Evolutionary conservation across 2,888 invertebrate species (phyloP).

Genomic region (Brachyptera putata): DNA sequence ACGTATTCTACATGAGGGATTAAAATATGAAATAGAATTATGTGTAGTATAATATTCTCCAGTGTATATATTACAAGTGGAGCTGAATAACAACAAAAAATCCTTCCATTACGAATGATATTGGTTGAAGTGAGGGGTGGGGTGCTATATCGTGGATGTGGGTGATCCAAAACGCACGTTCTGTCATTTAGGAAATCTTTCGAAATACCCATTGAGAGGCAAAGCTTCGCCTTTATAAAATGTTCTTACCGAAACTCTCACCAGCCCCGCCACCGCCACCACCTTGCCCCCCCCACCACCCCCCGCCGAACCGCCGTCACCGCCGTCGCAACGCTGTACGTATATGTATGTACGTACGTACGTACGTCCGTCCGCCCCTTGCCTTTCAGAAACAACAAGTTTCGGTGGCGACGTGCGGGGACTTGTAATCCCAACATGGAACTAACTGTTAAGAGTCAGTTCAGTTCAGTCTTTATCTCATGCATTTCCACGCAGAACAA

Average conservation of each 20-base stretch:
- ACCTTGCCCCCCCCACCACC: neutral
- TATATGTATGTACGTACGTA: no score
- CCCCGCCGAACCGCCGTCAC: neutral
- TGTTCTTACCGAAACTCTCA: neutral
- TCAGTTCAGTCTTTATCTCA: slow-evolving; percentile 16
- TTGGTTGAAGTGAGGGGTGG: no score
- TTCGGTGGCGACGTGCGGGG: slow-evolving; percentile 15
- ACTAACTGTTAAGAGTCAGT: slow-evolving; percentile 19
- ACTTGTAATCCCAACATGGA: slow-evolving; percentile 20
- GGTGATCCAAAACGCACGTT: slow-evolving; percentile 4
- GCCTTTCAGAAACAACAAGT: slow-evolving; percentile 19
- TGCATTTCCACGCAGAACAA: slow-evolving; percentile 10
- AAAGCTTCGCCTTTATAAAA: no score
- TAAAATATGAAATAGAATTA: slow-evolving; percentile 16
- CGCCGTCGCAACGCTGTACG: no score
- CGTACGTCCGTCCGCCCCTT: neutral
- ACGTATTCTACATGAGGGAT: neutral
- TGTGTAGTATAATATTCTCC: no score
- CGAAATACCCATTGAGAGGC: no score
- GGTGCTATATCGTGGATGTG: no score
- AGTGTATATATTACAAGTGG: no score
- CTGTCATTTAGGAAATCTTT: neutral
- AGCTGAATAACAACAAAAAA: no score
- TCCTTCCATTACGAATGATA: no score
- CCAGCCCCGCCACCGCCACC: neutral